A percentile compares a stretch with the other conserved stretches of the same genome.
Conservation (phyloP, 2,888 invertebrate species). For the Antheraea yamamai region DNA sequence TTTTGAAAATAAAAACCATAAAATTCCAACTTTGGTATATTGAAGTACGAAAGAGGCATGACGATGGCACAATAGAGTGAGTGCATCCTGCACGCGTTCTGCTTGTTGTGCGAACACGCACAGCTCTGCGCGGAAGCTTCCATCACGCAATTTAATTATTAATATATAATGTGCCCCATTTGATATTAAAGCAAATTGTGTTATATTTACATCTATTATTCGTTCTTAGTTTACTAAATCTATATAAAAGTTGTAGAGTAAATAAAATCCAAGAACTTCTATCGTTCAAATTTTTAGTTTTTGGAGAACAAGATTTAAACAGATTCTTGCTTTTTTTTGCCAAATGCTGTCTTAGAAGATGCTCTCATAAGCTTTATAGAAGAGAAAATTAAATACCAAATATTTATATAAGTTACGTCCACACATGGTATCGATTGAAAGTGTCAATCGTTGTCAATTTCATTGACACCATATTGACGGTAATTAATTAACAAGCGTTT, state of each 20-base stretch:
- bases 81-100: not conserved
- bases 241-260: too few species aligned
- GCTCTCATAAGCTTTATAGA: not conserved
- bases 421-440: not conserved
- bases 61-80: constrained; percentile 35
- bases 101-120: not conserved
- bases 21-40: constrained; percentile 39
- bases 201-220: not conserved
- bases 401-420: not conserved
- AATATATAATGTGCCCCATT: not conserved
- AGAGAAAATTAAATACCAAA: not conserved
- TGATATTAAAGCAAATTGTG: not conserved
- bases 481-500: not conserved
- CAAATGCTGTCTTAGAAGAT: not conserved
- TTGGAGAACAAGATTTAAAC: not conserved
- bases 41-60: constrained; percentile 26
- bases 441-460: not conserved
- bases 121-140: not conserved
- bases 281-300: not conserved
- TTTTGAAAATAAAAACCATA: constrained; percentile 19
- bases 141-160: not conserved
- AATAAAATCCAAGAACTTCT: not conserved
- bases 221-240: not conserved
- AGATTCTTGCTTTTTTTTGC: not conserved
- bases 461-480: not conserved